Percentiles rank a stretch among this genome's conserved stretches.
phyloP scores from a whole-genome alignment of 2,888 invertebrate genomes.

The Laspeyria flexula region DNA sequence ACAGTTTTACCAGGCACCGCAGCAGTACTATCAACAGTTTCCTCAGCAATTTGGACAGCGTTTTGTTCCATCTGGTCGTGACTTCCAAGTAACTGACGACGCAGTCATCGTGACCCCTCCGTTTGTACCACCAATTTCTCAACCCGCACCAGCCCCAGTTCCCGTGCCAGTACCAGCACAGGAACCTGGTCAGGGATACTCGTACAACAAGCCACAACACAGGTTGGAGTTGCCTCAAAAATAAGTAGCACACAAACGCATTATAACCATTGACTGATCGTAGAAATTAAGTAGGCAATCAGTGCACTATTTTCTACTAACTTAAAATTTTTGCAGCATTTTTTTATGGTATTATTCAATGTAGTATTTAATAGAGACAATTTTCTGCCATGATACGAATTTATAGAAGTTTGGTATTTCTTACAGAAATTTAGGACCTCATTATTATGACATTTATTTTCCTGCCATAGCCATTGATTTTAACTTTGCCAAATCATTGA shows the following conservation, averaged over 20 bases:
- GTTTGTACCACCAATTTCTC: constrained; percentile 61
- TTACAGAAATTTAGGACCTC: no score
- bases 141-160: constrained; percentile 47
- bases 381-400: no score
- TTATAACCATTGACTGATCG: constrained; percentile 14
- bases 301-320: constrained; percentile 14
- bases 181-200: constrained; percentile 62
- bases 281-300: constrained; percentile 18
- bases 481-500: no score
- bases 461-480: no score
- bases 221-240: constrained; percentile 75
- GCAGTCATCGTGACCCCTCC: constrained; percentile 80
- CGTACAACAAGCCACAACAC: constrained; percentile 75
- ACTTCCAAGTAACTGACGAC: constrained; percentile 77
- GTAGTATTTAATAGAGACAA: no score
- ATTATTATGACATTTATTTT: no score
- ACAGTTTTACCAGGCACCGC: constrained; percentile 37
- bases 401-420: no score
- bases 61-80: constrained; percentile 64
- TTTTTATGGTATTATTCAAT: no score
- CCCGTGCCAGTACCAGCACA: constrained; percentile 38
- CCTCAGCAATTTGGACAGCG: constrained; percentile 52
- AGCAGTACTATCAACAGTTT: constrained; percentile 46
- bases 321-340: not conserved
- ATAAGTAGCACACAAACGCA: constrained; percentile 42